A percentile compares a stretch with the other conserved stretches of the same genome.
Evolutionary conservation across 1,140 invertebrate species (phyloP).

Genomic region (Carposina sasakii): DNA sequence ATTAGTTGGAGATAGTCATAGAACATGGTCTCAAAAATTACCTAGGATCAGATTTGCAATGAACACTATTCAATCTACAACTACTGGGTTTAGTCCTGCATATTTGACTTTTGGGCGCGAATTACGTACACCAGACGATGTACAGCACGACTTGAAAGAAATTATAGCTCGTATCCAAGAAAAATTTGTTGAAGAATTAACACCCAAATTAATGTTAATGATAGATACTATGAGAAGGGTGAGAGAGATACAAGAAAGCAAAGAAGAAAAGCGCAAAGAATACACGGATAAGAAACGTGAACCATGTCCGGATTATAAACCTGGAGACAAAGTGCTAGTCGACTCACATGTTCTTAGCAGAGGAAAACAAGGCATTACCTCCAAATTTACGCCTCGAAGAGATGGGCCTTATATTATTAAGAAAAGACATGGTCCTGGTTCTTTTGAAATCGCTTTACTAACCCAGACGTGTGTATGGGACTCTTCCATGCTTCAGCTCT

Average conservation of each 20-base stretch:
- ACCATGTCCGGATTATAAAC: slow-evolving; percentile 6
- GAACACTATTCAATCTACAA: too few species aligned
- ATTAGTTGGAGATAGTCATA: too few species aligned
- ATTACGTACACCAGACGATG: too few species aligned
- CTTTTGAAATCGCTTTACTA: not conserved
- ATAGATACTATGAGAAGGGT: slow-evolving; percentile 3
- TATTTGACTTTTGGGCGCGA: too few species aligned
- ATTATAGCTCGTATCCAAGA: too few species aligned
- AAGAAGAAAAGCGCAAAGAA: not conserved
- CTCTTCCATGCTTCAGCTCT: not conserved
- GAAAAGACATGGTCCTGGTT: not conserved
- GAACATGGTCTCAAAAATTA: too few species aligned
- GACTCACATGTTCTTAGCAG: slow-evolving; percentile 21
- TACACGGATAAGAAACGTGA: slow-evolving; percentile 13
- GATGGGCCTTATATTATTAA: not conserved
- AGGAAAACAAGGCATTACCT: not conserved
- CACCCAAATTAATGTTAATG: not conserved
- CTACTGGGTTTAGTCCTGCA: too few species aligned
- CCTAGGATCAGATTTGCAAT: too few species aligned
- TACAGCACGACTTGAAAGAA: too few species aligned
- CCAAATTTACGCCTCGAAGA: not conserved
- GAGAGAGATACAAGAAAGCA: not conserved
- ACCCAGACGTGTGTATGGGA: not conserved
- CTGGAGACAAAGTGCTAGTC: slow-evolving; percentile 26
- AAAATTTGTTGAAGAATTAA: too few species aligned